phyloP scores from a whole-genome alignment of 2,888 invertebrate species.

The Cabera pusaria region DNA sequence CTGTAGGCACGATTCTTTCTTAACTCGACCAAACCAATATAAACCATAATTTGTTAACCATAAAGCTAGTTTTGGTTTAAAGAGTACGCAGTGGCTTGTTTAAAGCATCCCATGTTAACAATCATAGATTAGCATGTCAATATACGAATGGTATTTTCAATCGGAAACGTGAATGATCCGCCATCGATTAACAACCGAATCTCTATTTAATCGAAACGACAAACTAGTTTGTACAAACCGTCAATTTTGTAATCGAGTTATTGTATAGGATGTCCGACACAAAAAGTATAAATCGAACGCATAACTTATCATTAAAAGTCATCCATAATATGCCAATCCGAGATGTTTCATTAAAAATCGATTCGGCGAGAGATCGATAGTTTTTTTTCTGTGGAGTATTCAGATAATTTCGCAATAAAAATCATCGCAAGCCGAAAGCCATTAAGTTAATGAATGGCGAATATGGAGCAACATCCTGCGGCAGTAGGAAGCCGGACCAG shows the following conservation, averaged over 20 bases:
- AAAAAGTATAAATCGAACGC: constrained; percentile 6
- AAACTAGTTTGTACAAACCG: constrained; percentile 13
- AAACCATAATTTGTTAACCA: constrained; percentile 30
- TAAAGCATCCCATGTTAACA: constrained; percentile 70
- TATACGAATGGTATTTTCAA: constrained; percentile 48
- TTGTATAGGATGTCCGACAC: constrained; percentile 11
- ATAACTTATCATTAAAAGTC: constrained; percentile 13
- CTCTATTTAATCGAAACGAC: constrained; percentile 15
- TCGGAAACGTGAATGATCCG: constrained; percentile 42
- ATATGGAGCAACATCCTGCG: constrained; percentile 79
- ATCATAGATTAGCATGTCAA: constrained; percentile 74
- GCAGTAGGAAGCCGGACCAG: constrained; percentile 71
- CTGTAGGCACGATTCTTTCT: constrained; percentile 72
- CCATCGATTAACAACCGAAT: constrained; percentile 30
- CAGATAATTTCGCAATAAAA: constrained; percentile 58
- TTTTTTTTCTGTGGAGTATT: constrained; percentile 22
- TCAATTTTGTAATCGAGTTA: constrained; percentile 1
- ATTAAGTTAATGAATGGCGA: constrained; percentile 72
- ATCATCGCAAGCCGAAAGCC: constrained; percentile 54
- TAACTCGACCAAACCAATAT: constrained; percentile 37
- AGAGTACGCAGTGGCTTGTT: constrained; percentile 47
- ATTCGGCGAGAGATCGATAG: constrained; percentile 22
- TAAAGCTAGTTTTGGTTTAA: constrained; percentile 36
- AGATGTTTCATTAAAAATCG: constrained; percentile 37
- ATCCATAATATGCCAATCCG: constrained; percentile 8